phyloP scores from a whole-genome alignment of 2,888 invertebrate species.

The Mamestra brassicae region DNA sequence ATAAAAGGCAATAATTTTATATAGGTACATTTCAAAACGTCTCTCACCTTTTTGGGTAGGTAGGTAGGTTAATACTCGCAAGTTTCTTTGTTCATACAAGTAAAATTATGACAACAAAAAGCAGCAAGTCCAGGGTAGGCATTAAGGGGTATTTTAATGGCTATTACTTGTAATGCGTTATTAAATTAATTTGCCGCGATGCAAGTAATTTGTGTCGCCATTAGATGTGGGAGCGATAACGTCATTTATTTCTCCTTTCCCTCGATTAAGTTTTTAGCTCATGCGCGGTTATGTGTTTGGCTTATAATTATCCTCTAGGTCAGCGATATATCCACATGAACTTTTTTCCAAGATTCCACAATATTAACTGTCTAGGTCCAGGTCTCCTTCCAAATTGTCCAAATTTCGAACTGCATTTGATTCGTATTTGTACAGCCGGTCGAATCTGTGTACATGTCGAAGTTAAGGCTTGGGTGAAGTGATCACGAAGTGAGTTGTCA shows the following conservation, averaged over 20 bases:
- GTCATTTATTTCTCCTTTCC: slow-evolving; percentile 29
- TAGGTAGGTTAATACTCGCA: background rate
- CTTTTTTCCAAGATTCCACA: background rate
- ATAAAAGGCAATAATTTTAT: background rate
- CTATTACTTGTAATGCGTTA: slow-evolving; percentile 13
- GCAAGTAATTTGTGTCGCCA: slow-evolving; percentile 25
- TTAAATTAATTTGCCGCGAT: slow-evolving; percentile 25
- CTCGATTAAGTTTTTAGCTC: slow-evolving; percentile 40
- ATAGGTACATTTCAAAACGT: background rate
- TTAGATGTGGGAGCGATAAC: slow-evolving; percentile 26
- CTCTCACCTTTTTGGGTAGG: background rate
- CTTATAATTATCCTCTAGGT: slow-evolving; percentile 27
- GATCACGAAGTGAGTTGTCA: too few relatives aligned
- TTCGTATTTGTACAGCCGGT: too few relatives aligned
- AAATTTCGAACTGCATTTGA: too few relatives aligned
- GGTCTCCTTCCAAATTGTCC: too few relatives aligned
- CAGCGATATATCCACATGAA: slow-evolving; percentile 16
- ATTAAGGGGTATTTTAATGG: slow-evolving; percentile 23
- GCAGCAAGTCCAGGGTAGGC: background rate
- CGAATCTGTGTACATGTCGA: too few relatives aligned
- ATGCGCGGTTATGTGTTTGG: slow-evolving; percentile 11
- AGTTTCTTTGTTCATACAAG: background rate
- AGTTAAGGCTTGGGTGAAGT: too few relatives aligned
- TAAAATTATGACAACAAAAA: background rate
- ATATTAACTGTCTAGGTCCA: background rate